Evolutionary conservation across 1,140 invertebrate species (phyloP), one percentile per base, ranked within the genome.

Genomic region (Holotrichia oblita): DNA sequence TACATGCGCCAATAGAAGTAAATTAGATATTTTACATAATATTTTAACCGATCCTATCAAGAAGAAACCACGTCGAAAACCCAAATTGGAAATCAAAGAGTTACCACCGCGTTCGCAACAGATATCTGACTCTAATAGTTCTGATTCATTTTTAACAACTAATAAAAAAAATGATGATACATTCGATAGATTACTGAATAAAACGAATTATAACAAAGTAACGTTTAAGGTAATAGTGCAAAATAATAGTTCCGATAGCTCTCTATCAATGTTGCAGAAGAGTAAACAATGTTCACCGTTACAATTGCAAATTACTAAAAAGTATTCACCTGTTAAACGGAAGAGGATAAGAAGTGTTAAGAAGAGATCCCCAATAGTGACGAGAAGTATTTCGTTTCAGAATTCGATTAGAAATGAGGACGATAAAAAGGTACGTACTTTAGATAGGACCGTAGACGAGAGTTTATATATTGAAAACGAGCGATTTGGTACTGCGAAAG

Each of bases 391-490:
- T 9, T 69, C 27, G 9, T 69, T 27, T 22, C 6, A 69, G 22
- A 69, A 69, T 69, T 27, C 61, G 22, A 20, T n/a, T 17, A 55
- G n/a, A 17, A 14, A 17, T 7, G 48, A 55, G 4, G 61, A 27
- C 6, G 22, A 69, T 27, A 69, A 69, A 69, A 24, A 9, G 22
- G 0, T 69, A 3, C 20, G 22, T 6, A 69, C 61, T 9, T 27
- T 34, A 34, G 61, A 69, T 7, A 27, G 6, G 1, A 10, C 61
- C 9, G 61, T 69, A 7, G 14, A 69, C 24, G 61, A 69, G 22
- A 69, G 61, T 27, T 69, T 69, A 20, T 69, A 20, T 14, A 69
- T 69, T 14, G 61, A 69, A 69, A 69, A 69, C 24, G 61, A 69
- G 24, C 20, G 4, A 34, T 14, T 17, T 2, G 22, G 24, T 3